Evolutionary conservation across 2,797 vertebrate genomes (phyloP), one percentile per base, ranked within the genome.

Genomic region (Lemur catta): DNA sequence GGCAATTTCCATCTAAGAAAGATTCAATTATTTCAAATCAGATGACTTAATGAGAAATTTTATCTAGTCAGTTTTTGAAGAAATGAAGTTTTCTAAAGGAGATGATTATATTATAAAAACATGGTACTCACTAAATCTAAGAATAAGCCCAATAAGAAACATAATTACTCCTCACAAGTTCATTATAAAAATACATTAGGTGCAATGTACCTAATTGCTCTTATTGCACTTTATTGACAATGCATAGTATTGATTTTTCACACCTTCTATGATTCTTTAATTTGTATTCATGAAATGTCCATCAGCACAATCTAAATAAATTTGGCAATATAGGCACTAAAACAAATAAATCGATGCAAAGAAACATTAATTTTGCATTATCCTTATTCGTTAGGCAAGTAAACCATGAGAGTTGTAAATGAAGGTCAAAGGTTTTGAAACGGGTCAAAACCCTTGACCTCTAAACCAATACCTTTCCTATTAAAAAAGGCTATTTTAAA

Each of bases 341-440:
- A 98, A 99, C 91, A 98, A 99, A 99, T 98, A 98, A 99, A 99
- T 99, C 99, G 98, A 99, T 99, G 98, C 98, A 99, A 99, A 99
- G 99, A 99, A 99, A 99, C 99, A 99, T 99, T 99, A 99, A 99
- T 99, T 99, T 99, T 99, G 99, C 99, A 99, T 99, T 99, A 99
- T 99, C 99, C 99, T 99, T 99, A 99, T 99, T 99, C 98, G 98
- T 99, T 99, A 99, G 99, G 98, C 99, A 98, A 99, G 99, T 98
- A 98, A 98, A 98, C 98, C 98, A 98, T 98, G 98, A 98, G 97
- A 93, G 97, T 96, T 98, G 98, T 98, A 99, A 99, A 99, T 98
- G 98, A 98, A 99, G 99, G 99, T 99, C 99, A 99, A 98, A 99
- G 99, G 99, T 99, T 99, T 98, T 98, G 96, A 98, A 99, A 99